Conservation (phyloP, 2,113 vertebrate genomes). For the Megaceryle torquata region DNA sequence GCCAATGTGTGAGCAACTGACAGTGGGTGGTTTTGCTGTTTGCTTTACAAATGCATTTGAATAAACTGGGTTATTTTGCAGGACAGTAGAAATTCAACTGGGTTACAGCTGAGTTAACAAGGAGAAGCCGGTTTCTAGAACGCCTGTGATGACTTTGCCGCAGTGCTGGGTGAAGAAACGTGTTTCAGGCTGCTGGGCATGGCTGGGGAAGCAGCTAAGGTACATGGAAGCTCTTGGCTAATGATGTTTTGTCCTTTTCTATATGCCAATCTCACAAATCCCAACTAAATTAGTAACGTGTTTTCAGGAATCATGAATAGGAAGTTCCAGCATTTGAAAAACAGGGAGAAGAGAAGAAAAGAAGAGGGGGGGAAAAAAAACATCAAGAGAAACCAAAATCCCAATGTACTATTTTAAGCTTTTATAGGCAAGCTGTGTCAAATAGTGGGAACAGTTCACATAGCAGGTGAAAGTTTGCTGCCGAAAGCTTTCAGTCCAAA, state of each 20-base stretch:
- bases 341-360: background rate
- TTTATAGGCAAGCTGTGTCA: slow-evolving; percentile 15
- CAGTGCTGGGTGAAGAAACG: background rate
- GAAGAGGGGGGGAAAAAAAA: background rate
- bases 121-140: background rate
- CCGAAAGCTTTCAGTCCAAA: slow-evolving; percentile 44
- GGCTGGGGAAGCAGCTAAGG: background rate
- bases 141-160: background rate
- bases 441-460: slow-evolving; percentile 37
- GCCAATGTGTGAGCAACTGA: slow-evolving; percentile 76
- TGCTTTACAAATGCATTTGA: slow-evolving; percentile 60
- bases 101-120: slow-evolving; percentile 42
- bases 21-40: slow-evolving; percentile 78
- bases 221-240: background rate
- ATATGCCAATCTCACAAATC: background rate
- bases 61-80: slow-evolving; percentile 45
- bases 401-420: slow-evolving; percentile 36
- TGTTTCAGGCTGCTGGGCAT: background rate
- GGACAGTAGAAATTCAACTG: slow-evolving; percentile 29
- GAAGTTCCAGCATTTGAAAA: slow-evolving; percentile 6
- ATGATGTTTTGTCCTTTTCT: background rate
- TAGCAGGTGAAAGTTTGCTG: slow-evolving; percentile 59
- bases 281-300: background rate
- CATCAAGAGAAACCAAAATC: background rate
- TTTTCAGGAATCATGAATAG: slow-evolving; percentile 1